Evolutionary conservation across 1,140 invertebrate species (phyloP).

Genomic region (Nephila pilipes): DNA sequence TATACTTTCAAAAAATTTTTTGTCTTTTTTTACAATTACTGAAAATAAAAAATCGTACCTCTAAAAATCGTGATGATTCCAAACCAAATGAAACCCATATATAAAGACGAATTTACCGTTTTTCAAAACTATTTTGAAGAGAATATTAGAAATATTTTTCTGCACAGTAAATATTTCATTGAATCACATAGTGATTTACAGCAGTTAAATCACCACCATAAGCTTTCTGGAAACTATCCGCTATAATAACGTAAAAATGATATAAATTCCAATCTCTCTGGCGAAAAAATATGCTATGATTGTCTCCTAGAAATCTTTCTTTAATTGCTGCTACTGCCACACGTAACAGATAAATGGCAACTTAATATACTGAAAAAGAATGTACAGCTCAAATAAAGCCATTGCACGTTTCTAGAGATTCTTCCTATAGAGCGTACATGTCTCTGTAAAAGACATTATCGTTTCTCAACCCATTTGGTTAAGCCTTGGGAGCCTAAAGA

Average conservation of each 20-base stretch:
- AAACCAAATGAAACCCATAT: too few species aligned
- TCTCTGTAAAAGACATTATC: background rate
- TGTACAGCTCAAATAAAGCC: background rate
- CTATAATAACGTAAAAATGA: too few species aligned
- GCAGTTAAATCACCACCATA: too few species aligned
- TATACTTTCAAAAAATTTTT: too few species aligned
- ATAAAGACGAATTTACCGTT: too few species aligned
- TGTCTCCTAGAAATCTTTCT: background rate
- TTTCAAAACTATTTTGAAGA: background rate
- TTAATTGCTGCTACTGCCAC: background rate
- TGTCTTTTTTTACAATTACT: too few species aligned
- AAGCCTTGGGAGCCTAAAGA: background rate
- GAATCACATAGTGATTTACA: background rate
- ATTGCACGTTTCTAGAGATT: background rate
- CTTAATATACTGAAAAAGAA: background rate
- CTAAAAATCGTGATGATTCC: too few species aligned
- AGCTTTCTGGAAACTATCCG: too few species aligned
- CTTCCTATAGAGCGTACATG: background rate
- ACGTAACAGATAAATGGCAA: slow-evolving; percentile 27
- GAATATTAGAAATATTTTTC: background rate
- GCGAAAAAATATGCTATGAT: background rate
- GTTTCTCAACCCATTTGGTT: background rate
- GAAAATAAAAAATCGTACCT: too few species aligned
- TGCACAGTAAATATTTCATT: background rate
- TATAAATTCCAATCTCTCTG: too few species aligned